Conservation (phyloP, 2,797 vertebrate genomes). For the Pseudotriccus pelzelni region DNA sequence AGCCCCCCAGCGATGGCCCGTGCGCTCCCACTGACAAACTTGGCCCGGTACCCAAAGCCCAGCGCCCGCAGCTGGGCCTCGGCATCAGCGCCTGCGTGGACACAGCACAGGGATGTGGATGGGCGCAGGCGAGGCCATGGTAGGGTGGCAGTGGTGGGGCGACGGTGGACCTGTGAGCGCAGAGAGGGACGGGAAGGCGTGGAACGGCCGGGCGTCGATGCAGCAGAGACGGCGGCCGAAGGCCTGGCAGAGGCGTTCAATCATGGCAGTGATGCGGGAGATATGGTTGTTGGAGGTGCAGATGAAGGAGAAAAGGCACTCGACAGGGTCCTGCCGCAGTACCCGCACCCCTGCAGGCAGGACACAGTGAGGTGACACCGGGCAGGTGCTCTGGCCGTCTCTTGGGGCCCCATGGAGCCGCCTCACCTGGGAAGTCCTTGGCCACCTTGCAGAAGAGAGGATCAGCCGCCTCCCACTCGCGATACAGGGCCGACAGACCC, state of each 20-base stretch:
- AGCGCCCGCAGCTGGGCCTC: constrained; percentile 84
- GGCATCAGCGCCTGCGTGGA: constrained; percentile 75
- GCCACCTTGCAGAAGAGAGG: constrained; percentile 82
- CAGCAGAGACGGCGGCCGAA: constrained; percentile 81
- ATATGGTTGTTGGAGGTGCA: constrained; percentile 98
- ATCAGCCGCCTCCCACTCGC: constrained; percentile 83
- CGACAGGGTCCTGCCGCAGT: constrained; percentile 88
- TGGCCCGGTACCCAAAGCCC: constrained; percentile 93
- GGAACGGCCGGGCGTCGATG: constrained; percentile 81
- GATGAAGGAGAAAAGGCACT: constrained; percentile 95
- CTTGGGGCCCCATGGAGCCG: accelerated
- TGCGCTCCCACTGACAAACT: constrained; percentile 86
- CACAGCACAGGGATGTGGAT: accelerated
- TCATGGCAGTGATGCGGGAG: constrained; percentile 91
- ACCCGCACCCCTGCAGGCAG: constrained; percentile 85
- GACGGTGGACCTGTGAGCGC: constrained; percentile 80
- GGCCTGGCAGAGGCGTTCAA: constrained; percentile 86
- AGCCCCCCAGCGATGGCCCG: constrained; percentile 79
- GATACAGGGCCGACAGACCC: constrained; percentile 81
- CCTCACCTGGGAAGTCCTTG: constrained; percentile 85
- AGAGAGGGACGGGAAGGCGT: constrained; percentile 86
- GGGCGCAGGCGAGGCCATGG: accelerated
- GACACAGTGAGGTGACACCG: accelerated
- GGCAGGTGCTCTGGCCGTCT: accelerated
- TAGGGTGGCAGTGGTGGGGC: accelerated